Conservation (phyloP, 2,797 vertebrate genomes). For the Knipowitschia caucasica region DNA sequence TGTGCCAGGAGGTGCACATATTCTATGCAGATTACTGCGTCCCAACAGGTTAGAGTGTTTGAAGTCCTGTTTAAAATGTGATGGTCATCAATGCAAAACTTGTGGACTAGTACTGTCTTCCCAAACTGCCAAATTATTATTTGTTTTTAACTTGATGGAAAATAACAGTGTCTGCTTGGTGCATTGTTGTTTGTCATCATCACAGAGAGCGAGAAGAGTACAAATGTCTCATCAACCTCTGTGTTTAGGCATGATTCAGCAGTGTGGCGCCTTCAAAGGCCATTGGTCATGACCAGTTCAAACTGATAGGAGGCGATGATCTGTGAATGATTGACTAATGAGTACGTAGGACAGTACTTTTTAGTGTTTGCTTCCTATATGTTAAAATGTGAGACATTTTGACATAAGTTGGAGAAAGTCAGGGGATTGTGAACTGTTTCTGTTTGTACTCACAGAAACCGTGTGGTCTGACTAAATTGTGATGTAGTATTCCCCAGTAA, state of each 20-base stretch:
- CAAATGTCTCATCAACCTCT: not conserved
- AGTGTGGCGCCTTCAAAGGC: not conserved
- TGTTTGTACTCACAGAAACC: slow-evolving; percentile 9
- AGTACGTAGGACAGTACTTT: not conserved
- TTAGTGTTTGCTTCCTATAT: not conserved
- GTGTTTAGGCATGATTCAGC: not conserved
- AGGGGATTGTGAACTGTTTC: slow-evolving; percentile 4
- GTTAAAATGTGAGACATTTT: slow-evolving; percentile 1
- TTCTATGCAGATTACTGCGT: slow-evolving; percentile 49
- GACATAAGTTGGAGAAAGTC: slow-evolving; percentile 3
- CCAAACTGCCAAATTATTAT: not conserved
- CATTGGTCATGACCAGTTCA: slow-evolving; percentile 4
- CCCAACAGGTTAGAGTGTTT: slow-evolving; percentile 48
- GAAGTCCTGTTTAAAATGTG: slow-evolving; percentile 16
- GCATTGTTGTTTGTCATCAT: not conserved
- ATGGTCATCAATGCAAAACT: not conserved
- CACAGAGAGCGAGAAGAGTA: not conserved
- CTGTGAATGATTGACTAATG: not conserved
- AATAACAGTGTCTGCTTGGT: not conserved
- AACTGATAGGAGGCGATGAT: not conserved
- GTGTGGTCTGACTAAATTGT: not conserved
- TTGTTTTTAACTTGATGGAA: not conserved
- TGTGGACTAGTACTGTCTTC: not conserved
- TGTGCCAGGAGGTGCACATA: slow-evolving; percentile 55
- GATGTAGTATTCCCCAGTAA: no score